Percentiles rank a stretch among this genome's conserved stretches.
Evolutionary conservation across 2,113 vertebrate species (phyloP).

Genomic region (Tetrax tetrax): DNA sequence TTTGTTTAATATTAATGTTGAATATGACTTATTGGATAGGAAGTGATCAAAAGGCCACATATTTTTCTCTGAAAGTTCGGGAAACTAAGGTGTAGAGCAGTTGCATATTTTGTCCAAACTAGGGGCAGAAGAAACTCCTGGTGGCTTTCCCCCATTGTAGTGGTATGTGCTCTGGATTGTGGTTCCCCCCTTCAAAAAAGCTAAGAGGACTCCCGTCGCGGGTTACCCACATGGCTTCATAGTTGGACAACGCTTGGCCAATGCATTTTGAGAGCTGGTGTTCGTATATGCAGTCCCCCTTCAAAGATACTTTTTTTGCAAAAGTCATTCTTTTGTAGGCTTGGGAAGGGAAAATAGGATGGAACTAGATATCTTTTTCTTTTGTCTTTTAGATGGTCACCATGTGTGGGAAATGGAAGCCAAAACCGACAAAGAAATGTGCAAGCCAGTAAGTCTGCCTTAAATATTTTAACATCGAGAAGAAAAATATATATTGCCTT

Average conservation of each 20-base stretch:
- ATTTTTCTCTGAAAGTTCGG: background rate
- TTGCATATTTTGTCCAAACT: background rate
- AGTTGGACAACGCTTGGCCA: background rate
- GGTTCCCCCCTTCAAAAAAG: background rate
- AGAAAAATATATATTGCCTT: slow-evolving; percentile 33
- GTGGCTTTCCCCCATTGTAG: background rate
- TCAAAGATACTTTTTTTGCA: background rate
- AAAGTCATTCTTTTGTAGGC: background rate
- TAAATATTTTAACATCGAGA: slow-evolving; percentile 49
- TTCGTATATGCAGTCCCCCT: background rate
- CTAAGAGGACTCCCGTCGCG: rapidly evolving
- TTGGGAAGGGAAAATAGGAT: background rate
- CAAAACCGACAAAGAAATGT: slow-evolving; percentile 92
- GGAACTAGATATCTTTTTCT: slow-evolving; percentile 35
- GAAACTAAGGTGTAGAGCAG: background rate
- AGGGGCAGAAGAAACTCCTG: background rate
- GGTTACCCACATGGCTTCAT: background rate
- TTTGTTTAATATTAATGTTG: background rate
- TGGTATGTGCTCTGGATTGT: background rate
- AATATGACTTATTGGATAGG: background rate
- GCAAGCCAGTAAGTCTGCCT: slow-evolving; percentile 89
- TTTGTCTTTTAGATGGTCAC: slow-evolving; percentile 89
- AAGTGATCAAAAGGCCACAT: background rate
- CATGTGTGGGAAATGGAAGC: slow-evolving; percentile 98
- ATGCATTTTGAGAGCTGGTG: background rate